Evolutionary conservation across 1,140 invertebrate species (phyloP).

Genomic region (Drosophila pectinifera): DNA sequence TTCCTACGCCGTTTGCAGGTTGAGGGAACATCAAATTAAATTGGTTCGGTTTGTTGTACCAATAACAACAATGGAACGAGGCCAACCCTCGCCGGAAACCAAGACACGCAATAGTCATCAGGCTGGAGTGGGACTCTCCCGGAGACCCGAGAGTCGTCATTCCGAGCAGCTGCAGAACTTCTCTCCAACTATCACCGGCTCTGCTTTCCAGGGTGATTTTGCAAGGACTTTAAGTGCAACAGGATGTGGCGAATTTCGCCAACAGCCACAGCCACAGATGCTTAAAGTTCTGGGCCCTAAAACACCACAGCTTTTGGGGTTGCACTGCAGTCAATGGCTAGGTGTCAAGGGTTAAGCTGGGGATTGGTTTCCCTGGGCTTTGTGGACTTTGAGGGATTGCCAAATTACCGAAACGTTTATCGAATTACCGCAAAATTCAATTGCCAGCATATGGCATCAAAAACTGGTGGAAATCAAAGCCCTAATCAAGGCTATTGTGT

Average conservation of each 20-base stretch:
- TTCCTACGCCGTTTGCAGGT: conserved; percentile 33
- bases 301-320: conserved; percentile 37
- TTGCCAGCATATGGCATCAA: conserved; percentile 58
- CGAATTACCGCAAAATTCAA: conserved; percentile 61
- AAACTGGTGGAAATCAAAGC: conserved; percentile 13
- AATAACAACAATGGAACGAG: conserved; percentile 59
- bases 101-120: conserved; percentile 67
- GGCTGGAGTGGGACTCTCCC: conserved; percentile 17
- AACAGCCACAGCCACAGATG: conserved; percentile 63
- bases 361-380: neutral
- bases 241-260: conserved; percentile 67
- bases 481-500: conserved; percentile 45
- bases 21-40: conserved; percentile 67
- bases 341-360: conserved; percentile 56
- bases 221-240: conserved; percentile 58
- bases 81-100: conserved; percentile 57
- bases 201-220: conserved; percentile 4
- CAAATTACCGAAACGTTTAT: conserved; percentile 54
- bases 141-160: conserved; percentile 18
- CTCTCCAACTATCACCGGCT: conserved; percentile 8
- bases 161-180: conserved; percentile 43
- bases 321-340: conserved; percentile 18
- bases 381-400: neutral
- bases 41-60: conserved; percentile 75
- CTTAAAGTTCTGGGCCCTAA: conserved; percentile 14